Evolutionary conservation across 2,888 invertebrate genomes (phyloP).

Genomic region (Yponomeuta plumbellus): DNA sequence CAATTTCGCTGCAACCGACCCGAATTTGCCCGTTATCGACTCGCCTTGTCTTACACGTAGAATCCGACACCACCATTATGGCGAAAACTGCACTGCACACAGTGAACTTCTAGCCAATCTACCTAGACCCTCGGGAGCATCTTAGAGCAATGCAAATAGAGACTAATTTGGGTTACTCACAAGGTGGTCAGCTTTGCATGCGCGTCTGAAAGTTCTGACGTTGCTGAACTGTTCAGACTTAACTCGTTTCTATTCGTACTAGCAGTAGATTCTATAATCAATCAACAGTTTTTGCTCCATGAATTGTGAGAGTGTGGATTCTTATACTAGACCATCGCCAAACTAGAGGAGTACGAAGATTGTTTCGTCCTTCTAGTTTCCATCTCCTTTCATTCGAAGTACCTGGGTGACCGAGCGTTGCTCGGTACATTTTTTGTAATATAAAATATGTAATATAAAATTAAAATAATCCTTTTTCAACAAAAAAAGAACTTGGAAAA

Average conservation of each 20-base stretch:
- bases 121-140: not conserved
- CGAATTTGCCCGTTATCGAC: conserved; percentile 16
- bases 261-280: not conserved
- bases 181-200: not conserved
- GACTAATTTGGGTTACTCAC: not conserved
- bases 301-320: not conserved
- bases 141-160: not conserved
- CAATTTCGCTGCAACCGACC: not conserved
- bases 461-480: too few species aligned
- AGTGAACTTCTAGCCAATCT: not conserved
- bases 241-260: not conserved
- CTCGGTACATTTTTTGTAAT: too few species aligned
- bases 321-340: not conserved
- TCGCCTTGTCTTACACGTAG: conserved; percentile 14
- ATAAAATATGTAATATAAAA: too few species aligned
- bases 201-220: not conserved
- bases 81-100: not conserved
- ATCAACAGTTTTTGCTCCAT: not conserved
- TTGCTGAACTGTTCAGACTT: not conserved
- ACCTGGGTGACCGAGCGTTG: too few species aligned
- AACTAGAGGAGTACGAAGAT: not conserved
- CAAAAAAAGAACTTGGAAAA: too few species aligned
- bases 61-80: conserved; percentile 6
- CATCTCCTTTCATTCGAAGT: not conserved
- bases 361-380: not conserved